These are phyloP conservation scores for Drosophila willistoni DNA, from an alignment of 1,140 invertebrate genomes.

Conservation along the genomic window DNA sequence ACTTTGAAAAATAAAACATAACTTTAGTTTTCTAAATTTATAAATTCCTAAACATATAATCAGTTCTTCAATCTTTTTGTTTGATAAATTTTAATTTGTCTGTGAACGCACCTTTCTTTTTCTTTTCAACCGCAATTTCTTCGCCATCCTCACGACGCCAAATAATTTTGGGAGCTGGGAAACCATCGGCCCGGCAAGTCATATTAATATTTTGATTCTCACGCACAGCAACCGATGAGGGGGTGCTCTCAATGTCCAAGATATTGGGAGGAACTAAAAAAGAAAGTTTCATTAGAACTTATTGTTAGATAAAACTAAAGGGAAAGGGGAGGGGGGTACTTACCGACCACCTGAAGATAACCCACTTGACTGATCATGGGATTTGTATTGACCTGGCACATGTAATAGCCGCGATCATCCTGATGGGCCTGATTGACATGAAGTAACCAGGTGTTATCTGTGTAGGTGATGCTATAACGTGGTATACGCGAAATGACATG, in stretches of 20 bases:
- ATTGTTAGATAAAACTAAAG: not conserved
- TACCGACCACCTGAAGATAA: slow-evolving; percentile 96
- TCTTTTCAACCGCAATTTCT: slow-evolving; percentile 90
- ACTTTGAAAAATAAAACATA: too few relatives aligned
- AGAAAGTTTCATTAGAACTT: not conserved
- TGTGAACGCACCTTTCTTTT: slow-evolving; percentile 88
- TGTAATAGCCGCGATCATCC: slow-evolving; percentile 95
- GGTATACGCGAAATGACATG: slow-evolving; percentile 94
- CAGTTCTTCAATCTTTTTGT: too few relatives aligned
- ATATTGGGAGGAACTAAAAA: slow-evolving; percentile 93
- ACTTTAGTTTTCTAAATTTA: too few relatives aligned
- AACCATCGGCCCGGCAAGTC: slow-evolving; percentile 94
- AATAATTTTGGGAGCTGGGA: slow-evolving; percentile 93
- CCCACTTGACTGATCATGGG: slow-evolving; percentile 98
- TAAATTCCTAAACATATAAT: too few relatives aligned
- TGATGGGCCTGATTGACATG: slow-evolving; percentile 94
- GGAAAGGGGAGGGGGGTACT: slow-evolving; percentile 81
- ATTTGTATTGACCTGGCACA: slow-evolving; percentile 97
- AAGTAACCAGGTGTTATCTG: slow-evolving; percentile 95
- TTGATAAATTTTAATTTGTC: too few relatives aligned
- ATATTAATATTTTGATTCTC: slow-evolving; percentile 96
- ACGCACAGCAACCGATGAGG: slow-evolving; percentile 93
- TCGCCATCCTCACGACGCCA: slow-evolving; percentile 96
- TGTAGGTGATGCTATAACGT: slow-evolving; percentile 94
- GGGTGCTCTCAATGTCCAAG: slow-evolving; percentile 91